These are phyloP conservation scores for Gila robusta DNA, from an alignment of 2,797 vertebrate genomes.

Conservation along the genomic window DNA sequence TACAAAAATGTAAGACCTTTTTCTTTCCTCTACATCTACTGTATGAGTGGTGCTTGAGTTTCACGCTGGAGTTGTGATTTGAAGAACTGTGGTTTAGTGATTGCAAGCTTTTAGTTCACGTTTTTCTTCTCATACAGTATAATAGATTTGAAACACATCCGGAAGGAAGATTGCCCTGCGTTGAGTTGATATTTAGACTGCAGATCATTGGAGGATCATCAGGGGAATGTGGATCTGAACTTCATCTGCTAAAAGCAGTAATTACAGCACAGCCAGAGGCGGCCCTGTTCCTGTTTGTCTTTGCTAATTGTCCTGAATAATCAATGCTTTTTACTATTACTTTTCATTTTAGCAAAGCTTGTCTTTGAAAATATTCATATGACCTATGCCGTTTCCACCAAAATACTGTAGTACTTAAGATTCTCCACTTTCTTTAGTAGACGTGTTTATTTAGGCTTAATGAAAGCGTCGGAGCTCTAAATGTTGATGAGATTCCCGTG, in stretches of 20 bases:
- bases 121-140: background rate
- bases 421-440: background rate
- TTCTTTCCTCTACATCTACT: background rate
- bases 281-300: slow-evolving; percentile 85
- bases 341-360: slow-evolving; percentile 73
- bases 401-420: background rate
- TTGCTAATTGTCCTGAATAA: slow-evolving; percentile 85
- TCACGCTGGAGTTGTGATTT: too few species aligned
- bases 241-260: slow-evolving; percentile 88
- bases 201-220: slow-evolving; percentile 80
- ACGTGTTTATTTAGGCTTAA: background rate
- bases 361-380: background rate
- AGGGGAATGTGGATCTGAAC: slow-evolving; percentile 82
- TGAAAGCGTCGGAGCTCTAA: background rate
- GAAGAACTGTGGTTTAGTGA: background rate
- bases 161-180: background rate
- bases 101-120: background rate
- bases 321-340: slow-evolving; percentile 74
- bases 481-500: background rate
- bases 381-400: background rate
- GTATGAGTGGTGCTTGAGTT: background rate
- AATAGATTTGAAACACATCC: background rate
- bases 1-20: background rate
- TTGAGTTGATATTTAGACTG: slow-evolving; percentile 67
- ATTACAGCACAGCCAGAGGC: slow-evolving; percentile 85